These are phyloP conservation scores for Heliothis virescens DNA, from an alignment of 1,140 invertebrate species.

Conservation along the genomic window DNA sequence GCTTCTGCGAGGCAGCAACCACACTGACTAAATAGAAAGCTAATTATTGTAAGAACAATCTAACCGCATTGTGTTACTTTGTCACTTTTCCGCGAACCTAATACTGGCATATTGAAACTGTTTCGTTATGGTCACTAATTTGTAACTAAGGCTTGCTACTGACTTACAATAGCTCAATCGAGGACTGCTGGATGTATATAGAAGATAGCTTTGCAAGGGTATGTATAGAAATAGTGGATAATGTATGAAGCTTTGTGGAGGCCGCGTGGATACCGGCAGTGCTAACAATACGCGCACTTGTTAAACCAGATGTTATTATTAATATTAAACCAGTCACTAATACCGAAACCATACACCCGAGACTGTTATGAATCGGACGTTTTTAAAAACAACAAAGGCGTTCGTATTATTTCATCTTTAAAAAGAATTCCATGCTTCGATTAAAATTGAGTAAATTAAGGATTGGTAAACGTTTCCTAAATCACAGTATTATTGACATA, in stretches of 20 bases:
- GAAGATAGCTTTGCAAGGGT: slow-evolving; percentile 42
- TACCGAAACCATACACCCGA: slow-evolving; percentile 67
- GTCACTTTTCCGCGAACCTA: slow-evolving; percentile 40
- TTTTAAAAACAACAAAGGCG: slow-evolving; percentile 27
- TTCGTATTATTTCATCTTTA: slow-evolving; percentile 3
- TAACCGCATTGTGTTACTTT: slow-evolving; percentile 39
- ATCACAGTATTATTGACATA: too few relatives aligned
- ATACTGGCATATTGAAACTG: slow-evolving; percentile 45
- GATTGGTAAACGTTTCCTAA: too few relatives aligned
- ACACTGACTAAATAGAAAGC: slow-evolving; percentile 20
- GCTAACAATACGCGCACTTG: slow-evolving; percentile 61
- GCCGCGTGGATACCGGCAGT: slow-evolving; percentile 52
- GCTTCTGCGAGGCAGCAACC: neutral
- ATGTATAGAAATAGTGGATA: slow-evolving; percentile 44
- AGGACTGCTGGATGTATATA: slow-evolving; percentile 42
- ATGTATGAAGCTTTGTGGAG: slow-evolving; percentile 45
- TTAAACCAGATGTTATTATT: slow-evolving; percentile 40
- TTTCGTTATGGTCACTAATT: slow-evolving; percentile 60
- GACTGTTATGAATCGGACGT: slow-evolving; percentile 29
- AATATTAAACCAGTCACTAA: slow-evolving; percentile 55
- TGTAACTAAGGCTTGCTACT: slow-evolving; percentile 58
- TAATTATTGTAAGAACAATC: slow-evolving; percentile 28
- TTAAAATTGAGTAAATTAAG: slow-evolving; percentile 31
- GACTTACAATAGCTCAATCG: slow-evolving; percentile 23
- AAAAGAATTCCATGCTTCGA: slow-evolving; percentile 13